Evolutionary conservation across 2,888 invertebrate species (phyloP).

Genomic region (Cheilosia urbana): DNA sequence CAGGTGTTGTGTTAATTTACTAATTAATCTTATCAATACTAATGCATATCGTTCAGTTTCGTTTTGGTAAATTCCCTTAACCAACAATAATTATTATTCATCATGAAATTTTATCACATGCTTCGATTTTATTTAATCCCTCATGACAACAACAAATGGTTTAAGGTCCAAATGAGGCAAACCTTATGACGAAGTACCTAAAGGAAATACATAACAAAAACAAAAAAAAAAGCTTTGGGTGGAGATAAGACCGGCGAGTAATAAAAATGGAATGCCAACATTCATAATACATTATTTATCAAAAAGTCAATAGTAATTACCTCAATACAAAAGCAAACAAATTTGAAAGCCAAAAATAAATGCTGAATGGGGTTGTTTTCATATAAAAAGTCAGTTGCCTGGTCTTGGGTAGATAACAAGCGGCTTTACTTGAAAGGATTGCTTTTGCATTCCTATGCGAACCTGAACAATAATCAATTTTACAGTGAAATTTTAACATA

Average conservation of each 20-base stretch:
- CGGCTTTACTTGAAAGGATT: not conserved
- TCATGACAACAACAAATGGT: not conserved
- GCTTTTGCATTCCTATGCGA: not conserved
- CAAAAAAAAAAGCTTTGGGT: not conserved
- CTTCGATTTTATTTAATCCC: not conserved
- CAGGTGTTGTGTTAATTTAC: constrained; percentile 15
- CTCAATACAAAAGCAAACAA: no score
- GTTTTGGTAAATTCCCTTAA: constrained; percentile 1
- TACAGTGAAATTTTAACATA: not conserved
- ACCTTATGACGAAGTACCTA: constrained; percentile 6
- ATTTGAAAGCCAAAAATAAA: not conserved
- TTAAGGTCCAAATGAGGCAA: not conserved
- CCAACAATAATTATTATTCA: not conserved
- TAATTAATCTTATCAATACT: constrained; percentile 16
- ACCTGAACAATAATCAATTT: not conserved
- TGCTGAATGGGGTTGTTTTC: not conserved
- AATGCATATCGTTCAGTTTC: not conserved
- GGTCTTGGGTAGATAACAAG: not conserved
- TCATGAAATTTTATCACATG: not conserved
- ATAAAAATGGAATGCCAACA: not conserved
- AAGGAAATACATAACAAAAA: not conserved
- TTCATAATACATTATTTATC: no score
- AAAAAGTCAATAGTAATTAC: no score
- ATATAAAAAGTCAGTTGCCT: not conserved
- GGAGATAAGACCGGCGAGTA: not conserved